These are phyloP conservation scores for Trilocha varians DNA, from an alignment of 2,888 invertebrate genomes.

Conservation along the genomic window DNA sequence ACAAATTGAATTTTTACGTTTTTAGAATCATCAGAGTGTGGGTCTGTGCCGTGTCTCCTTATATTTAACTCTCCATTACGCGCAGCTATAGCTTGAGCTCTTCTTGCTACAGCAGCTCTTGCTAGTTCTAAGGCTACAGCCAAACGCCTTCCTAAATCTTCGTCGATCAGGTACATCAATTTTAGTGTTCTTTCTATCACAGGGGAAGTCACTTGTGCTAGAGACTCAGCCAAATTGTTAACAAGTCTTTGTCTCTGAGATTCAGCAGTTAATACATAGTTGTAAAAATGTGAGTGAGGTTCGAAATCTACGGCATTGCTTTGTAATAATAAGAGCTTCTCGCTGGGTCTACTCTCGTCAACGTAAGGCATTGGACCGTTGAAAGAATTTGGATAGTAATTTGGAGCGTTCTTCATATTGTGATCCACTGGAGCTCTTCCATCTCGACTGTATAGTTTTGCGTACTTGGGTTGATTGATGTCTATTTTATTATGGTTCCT, in stretches of 20 bases:
- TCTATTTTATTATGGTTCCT: slow-evolving; percentile 38
- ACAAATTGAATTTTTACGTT: neutral
- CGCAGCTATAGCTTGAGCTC: neutral
- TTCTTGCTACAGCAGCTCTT: slow-evolving; percentile 5
- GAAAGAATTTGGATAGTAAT: slow-evolving; percentile 96
- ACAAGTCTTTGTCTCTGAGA: slow-evolving; percentile 15
- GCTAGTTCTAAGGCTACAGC: slow-evolving; percentile 22
- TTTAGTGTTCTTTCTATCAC: neutral
- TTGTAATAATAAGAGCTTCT: slow-evolving; percentile 23
- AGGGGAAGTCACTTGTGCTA: slow-evolving; percentile 1
- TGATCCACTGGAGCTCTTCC: slow-evolving; percentile 78
- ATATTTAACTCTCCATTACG: neutral
- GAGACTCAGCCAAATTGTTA: slow-evolving; percentile 8
- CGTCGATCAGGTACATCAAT: slow-evolving; percentile 1
- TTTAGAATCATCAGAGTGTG: neutral
- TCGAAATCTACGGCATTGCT: slow-evolving; percentile 33
- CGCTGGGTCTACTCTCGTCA: slow-evolving; percentile 36
- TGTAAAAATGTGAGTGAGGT: slow-evolving; percentile 83
- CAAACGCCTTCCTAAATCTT: slow-evolving; percentile 80
- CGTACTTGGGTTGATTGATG: slow-evolving; percentile 39
- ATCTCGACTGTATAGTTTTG: slow-evolving; percentile 38
- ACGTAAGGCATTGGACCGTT: slow-evolving; percentile 82
- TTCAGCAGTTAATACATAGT: slow-evolving; percentile 68
- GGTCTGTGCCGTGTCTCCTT: neutral
- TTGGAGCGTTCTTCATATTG: slow-evolving; percentile 90